A percentile compares a stretch with the other conserved stretches of the same genome.
phyloP scores from a whole-genome alignment of 2,888 invertebrate species.

The Schrankia costaestrigalis region DNA sequence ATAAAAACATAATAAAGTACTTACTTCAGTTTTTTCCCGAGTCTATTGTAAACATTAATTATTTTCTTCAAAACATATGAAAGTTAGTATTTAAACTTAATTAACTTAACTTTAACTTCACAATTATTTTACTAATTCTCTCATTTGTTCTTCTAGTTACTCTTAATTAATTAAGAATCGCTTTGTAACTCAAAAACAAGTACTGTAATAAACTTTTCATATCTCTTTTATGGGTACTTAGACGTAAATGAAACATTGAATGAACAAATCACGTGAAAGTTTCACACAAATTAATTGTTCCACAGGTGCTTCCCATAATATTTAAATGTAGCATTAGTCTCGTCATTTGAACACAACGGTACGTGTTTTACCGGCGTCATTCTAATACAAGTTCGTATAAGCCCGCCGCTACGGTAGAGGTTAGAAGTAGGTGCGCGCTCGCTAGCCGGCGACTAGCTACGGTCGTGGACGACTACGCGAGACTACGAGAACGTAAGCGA shows the following conservation, averaged over 20 bases:
- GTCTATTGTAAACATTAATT: too few relatives aligned
- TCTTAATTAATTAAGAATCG: background rate
- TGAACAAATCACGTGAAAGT: slow-evolving; percentile 46
- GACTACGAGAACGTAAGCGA: slow-evolving; percentile 36
- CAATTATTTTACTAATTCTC: too few relatives aligned
- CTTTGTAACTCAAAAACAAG: background rate
- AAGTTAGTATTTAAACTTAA: too few relatives aligned
- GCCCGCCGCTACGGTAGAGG: slow-evolving; percentile 41
- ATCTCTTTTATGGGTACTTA: slow-evolving; percentile 32
- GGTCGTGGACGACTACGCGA: slow-evolving; percentile 32
- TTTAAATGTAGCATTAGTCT: slow-evolving; percentile 59
- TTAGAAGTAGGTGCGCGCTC: slow-evolving; percentile 39
- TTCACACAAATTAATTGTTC: slow-evolving; percentile 56
- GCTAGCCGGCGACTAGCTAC: slow-evolving; percentile 44
- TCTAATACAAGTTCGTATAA: slow-evolving; percentile 48
- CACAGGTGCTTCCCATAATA: slow-evolving; percentile 61
- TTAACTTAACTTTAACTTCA: too few relatives aligned
- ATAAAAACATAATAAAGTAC: too few relatives aligned
- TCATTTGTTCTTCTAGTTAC: background rate
- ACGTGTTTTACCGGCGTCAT: slow-evolving; percentile 58
- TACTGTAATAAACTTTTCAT: slow-evolving; percentile 5
- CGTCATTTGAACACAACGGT: slow-evolving; percentile 57
- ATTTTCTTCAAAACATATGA: too few relatives aligned
- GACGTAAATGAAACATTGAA: slow-evolving; percentile 40
- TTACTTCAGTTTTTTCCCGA: too few relatives aligned